Conservation (phyloP, 2,797 vertebrate genomes). For the Podarcis lilfordi region DNA sequence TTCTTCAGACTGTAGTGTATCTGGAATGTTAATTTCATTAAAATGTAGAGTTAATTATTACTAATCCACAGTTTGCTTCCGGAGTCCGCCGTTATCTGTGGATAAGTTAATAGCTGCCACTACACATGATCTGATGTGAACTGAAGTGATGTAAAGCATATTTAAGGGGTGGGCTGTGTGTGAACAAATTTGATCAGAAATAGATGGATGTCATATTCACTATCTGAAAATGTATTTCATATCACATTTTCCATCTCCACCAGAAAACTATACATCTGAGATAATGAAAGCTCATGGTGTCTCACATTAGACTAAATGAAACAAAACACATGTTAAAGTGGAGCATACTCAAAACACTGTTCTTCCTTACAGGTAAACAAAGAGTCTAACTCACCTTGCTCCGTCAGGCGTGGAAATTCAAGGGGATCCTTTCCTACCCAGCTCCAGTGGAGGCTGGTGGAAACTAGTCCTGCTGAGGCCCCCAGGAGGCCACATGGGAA, state of each 20-base stretch:
- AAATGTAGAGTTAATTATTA: slow-evolving; percentile 1
- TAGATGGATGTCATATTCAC: slow-evolving; percentile 48
- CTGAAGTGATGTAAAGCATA: slow-evolving; percentile 49
- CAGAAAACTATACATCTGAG: slow-evolving; percentile 13
- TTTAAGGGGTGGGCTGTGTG: neutral
- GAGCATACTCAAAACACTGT: neutral
- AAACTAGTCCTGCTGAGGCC: too few relatives aligned
- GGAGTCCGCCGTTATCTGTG: neutral
- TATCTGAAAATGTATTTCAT: slow-evolving; percentile 56
- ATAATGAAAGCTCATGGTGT: slow-evolving; percentile 31
- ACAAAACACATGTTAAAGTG: slow-evolving; percentile 14
- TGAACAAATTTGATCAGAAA: slow-evolving; percentile 59
- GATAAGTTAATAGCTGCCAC: slow-evolving; percentile 27
- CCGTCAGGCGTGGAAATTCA: neutral
- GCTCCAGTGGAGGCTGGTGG: too few relatives aligned
- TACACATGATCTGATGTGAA: slow-evolving; percentile 41
- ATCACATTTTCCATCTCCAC: slow-evolving; percentile 45
- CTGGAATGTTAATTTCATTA: slow-evolving; percentile 23
- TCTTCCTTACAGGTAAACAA: neutral
- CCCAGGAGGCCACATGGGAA: too few relatives aligned
- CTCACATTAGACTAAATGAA: neutral
- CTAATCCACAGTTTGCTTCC: neutral
- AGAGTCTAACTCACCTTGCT: too few relatives aligned
- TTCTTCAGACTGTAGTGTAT: neutral
- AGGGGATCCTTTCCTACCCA: neutral